These are phyloP conservation scores for Nyctibius bracteatus DNA, from an alignment of 2,113 vertebrate species.

Conservation along the genomic window DNA sequence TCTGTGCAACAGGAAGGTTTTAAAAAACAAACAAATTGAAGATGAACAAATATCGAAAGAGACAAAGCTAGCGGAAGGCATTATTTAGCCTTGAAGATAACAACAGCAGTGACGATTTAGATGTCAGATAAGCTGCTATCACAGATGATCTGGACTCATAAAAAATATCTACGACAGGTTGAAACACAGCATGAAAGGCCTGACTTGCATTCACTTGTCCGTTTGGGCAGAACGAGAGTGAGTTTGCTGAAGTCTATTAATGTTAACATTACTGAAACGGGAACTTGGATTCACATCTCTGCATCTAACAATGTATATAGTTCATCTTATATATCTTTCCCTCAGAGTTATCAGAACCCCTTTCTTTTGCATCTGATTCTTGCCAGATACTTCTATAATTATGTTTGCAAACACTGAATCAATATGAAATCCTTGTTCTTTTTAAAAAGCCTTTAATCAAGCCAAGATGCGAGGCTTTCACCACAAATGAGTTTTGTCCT, in stretches of 20 bases:
- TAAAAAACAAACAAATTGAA: not conserved
- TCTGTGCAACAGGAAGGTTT: not conserved
- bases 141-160: not conserved
- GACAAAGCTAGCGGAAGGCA: not conserved
- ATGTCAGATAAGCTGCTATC: not conserved
- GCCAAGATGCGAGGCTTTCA: not conserved
- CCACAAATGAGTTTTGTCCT: not conserved
- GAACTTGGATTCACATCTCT: not conserved
- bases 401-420: not conserved
- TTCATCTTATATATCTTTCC: not conserved
- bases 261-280: not conserved
- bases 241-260: not conserved
- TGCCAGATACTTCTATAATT: not conserved
- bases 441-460: not conserved
- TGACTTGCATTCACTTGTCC: not conserved
- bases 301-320: not conserved
- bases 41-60: not conserved
- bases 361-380: not conserved
- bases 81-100: not conserved
- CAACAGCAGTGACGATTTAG: not conserved
- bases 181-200: not conserved
- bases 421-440: not conserved
- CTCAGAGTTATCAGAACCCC: not conserved
- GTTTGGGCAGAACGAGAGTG: not conserved
- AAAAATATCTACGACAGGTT: not conserved